These are phyloP conservation scores for Chanos chanos DNA, from an alignment of 2,797 vertebrate genomes.

Conservation along the genomic window DNA sequence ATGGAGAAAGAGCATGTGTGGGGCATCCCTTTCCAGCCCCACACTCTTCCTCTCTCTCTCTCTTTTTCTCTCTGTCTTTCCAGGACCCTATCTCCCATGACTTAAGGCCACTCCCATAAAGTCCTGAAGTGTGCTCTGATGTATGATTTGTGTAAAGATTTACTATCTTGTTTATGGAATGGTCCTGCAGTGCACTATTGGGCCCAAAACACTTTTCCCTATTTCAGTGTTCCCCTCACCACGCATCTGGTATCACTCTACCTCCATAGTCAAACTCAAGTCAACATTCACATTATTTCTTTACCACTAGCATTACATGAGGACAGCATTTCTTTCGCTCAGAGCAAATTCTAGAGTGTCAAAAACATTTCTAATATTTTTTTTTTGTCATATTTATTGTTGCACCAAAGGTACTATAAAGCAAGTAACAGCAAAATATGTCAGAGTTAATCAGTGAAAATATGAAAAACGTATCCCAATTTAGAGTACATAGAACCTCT, in stretches of 20 bases:
- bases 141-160: constrained; percentile 16
- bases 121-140: constrained; percentile 4
- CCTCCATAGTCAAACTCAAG: background rate
- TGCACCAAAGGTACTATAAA: too few species aligned
- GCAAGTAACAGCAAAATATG: too few species aligned
- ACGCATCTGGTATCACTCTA: constrained; percentile 16
- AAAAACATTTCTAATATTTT: too few species aligned
- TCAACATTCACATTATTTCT: too few species aligned
- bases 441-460: too few species aligned
- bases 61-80: background rate
- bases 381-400: too few species aligned
- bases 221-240: background rate
- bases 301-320: too few species aligned
- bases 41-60: background rate
- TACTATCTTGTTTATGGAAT: constrained; percentile 19
- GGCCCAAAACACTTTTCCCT: background rate
- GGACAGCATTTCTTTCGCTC: too few species aligned
- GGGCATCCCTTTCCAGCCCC: constrained; percentile 48
- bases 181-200: background rate
- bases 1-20: constrained; percentile 65
- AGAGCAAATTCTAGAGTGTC: too few species aligned
- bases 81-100: background rate
- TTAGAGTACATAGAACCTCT: too few species aligned
- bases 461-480: too few species aligned
- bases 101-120: background rate